phyloP scores from a whole-genome alignment of 2,888 invertebrate species.

The Dorcus hopei region DNA sequence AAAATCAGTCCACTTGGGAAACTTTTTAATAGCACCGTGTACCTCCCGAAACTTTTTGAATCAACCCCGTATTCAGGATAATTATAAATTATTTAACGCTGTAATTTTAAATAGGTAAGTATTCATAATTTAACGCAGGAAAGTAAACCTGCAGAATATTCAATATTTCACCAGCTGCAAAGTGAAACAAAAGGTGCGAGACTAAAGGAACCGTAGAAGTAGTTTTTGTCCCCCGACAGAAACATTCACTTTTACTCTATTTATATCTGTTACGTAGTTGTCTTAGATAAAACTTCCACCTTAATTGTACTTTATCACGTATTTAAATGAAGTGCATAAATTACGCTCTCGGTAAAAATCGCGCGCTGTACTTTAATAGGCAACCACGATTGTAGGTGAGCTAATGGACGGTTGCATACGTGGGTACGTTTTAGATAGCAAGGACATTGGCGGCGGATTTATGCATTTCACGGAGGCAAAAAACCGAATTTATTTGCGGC shows the following conservation, averaged over 20 bases:
- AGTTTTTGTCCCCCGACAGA: not conserved
- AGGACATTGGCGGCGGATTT: not conserved
- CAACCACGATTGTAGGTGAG: not conserved
- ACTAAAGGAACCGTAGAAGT: too few species aligned
- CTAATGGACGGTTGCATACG: not conserved
- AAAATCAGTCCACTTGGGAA: too few species aligned
- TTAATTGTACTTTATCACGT: not conserved
- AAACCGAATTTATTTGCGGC: not conserved
- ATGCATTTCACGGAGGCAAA: not conserved
- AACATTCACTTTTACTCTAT: slow-evolving; percentile 9
- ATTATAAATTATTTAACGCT: too few species aligned
- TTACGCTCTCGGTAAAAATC: not conserved
- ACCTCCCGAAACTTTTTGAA: too few species aligned
- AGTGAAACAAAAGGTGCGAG: too few species aligned
- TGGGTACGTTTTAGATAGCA: not conserved
- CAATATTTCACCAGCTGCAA: too few species aligned
- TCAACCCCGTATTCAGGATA: too few species aligned
- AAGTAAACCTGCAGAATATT: too few species aligned
- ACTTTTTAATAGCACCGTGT: too few species aligned
- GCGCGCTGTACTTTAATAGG: not conserved
- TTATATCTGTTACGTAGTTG: slow-evolving; percentile 1
- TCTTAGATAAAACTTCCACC: not conserved
- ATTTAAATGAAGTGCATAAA: not conserved
- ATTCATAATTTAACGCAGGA: too few species aligned
- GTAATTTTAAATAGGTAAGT: too few species aligned